Percentiles rank a stretch among this genome's conserved stretches.
Evolutionary conservation across 2,113 vertebrate species (phyloP).

Genomic region (Sinocyclocheilus anophthalmus): DNA sequence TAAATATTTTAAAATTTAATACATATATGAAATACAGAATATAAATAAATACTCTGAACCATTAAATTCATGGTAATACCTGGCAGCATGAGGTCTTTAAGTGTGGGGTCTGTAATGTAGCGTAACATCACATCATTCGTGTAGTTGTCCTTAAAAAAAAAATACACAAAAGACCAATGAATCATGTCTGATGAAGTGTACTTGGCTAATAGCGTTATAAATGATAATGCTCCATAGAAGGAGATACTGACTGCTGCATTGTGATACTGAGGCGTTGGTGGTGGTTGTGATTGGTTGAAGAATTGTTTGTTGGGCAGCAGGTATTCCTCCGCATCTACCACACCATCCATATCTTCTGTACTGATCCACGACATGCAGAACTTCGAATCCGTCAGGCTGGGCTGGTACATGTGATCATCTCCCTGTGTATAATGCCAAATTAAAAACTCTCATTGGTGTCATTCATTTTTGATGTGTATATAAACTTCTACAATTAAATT

Average conservation of each 20-base stretch:
- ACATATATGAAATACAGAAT: no score
- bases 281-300: constrained; percentile 79
- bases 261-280: constrained; percentile 71
- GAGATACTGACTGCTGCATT: constrained; percentile 73
- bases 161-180: background rate
- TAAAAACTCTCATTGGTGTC: background rate
- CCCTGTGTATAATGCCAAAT: constrained; percentile 63
- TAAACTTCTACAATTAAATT: background rate
- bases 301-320: constrained; percentile 83
- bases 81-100: constrained; percentile 73
- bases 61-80: constrained; percentile 69
- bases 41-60: no score
- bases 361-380: constrained; percentile 87
- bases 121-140: constrained; percentile 82
- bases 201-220: background rate
- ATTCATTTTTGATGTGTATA: background rate
- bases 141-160: constrained; percentile 68
- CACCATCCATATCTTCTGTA: constrained; percentile 84
- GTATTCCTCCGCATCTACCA: constrained; percentile 90
- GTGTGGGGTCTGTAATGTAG: constrained; percentile 89
- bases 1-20: no score
- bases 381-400: constrained; percentile 85
- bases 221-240: background rate
- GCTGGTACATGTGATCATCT: constrained; percentile 83
- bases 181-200: background rate